A percentile compares a stretch with the other conserved stretches of the same genome.
Conservation (phyloP, 1,140 invertebrate genomes). For the Teleogryllus occipitalis region DNA sequence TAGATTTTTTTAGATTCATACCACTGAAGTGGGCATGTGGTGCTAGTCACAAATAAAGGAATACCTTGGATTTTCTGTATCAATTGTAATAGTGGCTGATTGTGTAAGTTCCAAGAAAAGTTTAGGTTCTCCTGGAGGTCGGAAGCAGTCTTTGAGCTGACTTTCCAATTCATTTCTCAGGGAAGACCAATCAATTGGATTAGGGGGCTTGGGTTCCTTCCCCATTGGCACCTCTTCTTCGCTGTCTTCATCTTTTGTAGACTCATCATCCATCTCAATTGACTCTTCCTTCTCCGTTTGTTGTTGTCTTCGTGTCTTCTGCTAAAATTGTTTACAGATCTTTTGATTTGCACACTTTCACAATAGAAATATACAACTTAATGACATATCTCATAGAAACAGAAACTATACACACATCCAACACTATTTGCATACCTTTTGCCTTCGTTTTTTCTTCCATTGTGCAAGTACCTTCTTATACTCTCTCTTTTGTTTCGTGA, state of each 20-base stretch:
- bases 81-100: conserved; percentile 22
- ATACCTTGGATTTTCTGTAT: conserved; percentile 17
- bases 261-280: conserved; percentile 7
- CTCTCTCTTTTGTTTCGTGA: conserved; percentile 33
- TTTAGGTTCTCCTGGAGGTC: conserved; percentile 41
- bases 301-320: conserved; percentile 8
- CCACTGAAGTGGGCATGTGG: neutral
- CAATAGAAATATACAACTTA: neutral
- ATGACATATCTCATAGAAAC: neutral
- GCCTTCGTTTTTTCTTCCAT: conserved; percentile 20
- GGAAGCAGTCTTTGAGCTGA: conserved; percentile 36
- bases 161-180: conserved; percentile 31
- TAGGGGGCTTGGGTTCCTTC: conserved; percentile 19
- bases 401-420: neutral
- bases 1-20: neutral
- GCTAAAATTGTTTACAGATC: conserved; percentile 8
- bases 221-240: neutral
- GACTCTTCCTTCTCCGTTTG: conserved; percentile 10
- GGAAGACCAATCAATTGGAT: conserved; percentile 32
- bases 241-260: neutral
- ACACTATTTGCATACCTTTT: neutral
- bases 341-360: neutral
- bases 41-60: neutral
- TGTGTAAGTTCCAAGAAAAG: conserved; percentile 36
- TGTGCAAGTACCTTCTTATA: conserved; percentile 33